Evolutionary conservation across 1,140 invertebrate genomes (phyloP), one percentile per base, ranked within the genome.

Genomic region (Danaus plexippus): DNA sequence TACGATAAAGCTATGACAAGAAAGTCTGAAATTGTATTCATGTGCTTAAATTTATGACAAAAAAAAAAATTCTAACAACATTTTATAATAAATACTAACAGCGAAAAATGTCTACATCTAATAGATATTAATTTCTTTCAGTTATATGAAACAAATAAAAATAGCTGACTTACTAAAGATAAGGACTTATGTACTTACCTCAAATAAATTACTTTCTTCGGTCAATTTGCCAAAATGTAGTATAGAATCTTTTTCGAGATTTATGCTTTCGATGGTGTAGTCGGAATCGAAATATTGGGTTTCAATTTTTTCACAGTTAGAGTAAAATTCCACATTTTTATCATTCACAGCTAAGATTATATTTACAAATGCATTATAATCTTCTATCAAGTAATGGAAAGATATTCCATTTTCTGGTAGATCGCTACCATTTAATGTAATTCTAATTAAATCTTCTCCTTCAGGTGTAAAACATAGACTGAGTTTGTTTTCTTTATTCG

Each of bases 101-200:
- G 1, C 22, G 1, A 32, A 0, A 32, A 2, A 32, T 32, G 2
- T 32, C 22, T 32, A 32, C 22, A 8, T 32, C 7, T 32, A 2
- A 32, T 32, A 32, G 2, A 32, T 32, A 32, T 32, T 4, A 7
- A 32, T 32, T 32, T 32, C 22, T 32, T 4, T 32, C 22, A 32
- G 7, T 32, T 3, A 32, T 32, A 7, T 32, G 22, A 32, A 32
- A 32, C 22, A 32, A 32, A 32, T 32, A 32, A 32, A 32, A 32
- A 32, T 32, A 32, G 22, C 22, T 32, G 22, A 32, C 22, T 32
- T 7, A 32, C 2, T 32, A 32, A 32, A 49, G 40, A 49, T 32
- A 49, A n/a, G 15, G 47, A 18, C 13, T 48, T 55, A 43, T 48
- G 12, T 43, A 61, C 59, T 61, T 57, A 61, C 59, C 41, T 43